Evolutionary conservation across 2,797 vertebrate genomes (phyloP).

Genomic region (Ispidina lecontei): DNA sequence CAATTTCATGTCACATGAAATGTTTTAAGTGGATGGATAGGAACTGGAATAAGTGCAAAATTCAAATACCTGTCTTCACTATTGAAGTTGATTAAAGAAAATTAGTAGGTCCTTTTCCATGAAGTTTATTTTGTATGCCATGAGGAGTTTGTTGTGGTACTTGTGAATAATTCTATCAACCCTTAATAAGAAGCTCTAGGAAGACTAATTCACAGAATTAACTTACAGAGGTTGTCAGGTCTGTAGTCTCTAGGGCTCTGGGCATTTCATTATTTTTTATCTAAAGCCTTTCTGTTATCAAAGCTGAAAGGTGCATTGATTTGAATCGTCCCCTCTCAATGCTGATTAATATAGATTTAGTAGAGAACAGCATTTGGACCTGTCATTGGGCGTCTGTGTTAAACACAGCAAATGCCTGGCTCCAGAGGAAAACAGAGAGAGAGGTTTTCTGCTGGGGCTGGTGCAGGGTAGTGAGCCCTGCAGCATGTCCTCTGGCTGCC

Average conservation of each 20-base stretch:
- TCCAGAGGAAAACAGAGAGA: neutral
- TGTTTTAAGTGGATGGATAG: neutral
- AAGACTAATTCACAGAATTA: slow-evolving; percentile 34
- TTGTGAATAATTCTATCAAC: neutral
- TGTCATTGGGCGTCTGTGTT: neutral
- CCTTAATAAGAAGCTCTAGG: neutral
- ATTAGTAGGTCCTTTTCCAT: neutral
- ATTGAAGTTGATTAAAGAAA: neutral
- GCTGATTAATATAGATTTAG: slow-evolving; percentile 3
- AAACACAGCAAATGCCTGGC: neutral
- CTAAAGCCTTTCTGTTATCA: slow-evolving; percentile 35
- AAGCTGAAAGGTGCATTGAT: slow-evolving; percentile 39
- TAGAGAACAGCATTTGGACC: neutral
- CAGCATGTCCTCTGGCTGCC: neutral
- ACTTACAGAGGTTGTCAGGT: neutral
- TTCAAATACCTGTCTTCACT: neutral
- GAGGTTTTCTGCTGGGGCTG: neutral
- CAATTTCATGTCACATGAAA: slow-evolving; percentile 43
- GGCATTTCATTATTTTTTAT: slow-evolving; percentile 41
- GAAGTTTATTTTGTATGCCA: neutral
- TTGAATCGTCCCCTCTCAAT: neutral
- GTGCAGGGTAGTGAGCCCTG: neutral
- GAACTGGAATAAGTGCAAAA: neutral
- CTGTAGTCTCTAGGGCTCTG: neutral
- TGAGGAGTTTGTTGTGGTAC: neutral